Evolutionary conservation across 1,140 invertebrate genomes (phyloP).

Genomic region (Drosophila pseudoobscura): DNA sequence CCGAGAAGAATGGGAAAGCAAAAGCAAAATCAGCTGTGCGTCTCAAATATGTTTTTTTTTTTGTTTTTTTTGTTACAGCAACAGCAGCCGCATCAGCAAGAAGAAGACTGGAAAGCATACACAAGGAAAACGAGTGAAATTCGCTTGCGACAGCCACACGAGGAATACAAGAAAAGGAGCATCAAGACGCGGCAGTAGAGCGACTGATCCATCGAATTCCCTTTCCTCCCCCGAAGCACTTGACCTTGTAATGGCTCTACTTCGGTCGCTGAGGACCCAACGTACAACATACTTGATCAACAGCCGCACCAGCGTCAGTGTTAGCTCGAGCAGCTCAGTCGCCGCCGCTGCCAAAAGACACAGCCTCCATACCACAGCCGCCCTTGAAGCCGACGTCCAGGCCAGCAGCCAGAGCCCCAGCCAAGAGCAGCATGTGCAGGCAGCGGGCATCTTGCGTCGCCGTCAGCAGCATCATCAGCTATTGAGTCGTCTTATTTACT

Average conservation of each 20-base stretch:
- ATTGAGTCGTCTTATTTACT: slow-evolving; percentile 4
- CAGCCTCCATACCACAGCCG: too few species aligned
- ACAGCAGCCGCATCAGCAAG: background rate
- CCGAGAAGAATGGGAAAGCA: background rate
- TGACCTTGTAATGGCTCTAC: slow-evolving; percentile 80
- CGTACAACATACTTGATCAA: slow-evolving; percentile 76
- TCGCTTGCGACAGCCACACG: too few species aligned
- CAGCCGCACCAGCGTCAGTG: slow-evolving; percentile 39
- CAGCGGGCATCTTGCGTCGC: slow-evolving; percentile 23
- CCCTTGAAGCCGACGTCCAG: slow-evolving; percentile 1
- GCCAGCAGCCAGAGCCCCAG: slow-evolving; percentile 16
- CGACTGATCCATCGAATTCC: too few species aligned
- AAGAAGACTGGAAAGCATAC: background rate
- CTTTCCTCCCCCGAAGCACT: background rate
- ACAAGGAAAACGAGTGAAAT: too few species aligned
- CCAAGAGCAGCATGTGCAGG: too few species aligned
- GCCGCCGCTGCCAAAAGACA: too few species aligned
- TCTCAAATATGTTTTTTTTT: too few species aligned
- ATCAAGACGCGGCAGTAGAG: too few species aligned
- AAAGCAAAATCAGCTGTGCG: slow-evolving; percentile 20
- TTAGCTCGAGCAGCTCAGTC: slow-evolving; percentile 17
- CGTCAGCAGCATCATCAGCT: slow-evolving; percentile 1
- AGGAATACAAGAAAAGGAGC: too few species aligned
- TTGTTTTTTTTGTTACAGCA: too few species aligned
- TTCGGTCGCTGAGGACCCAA: slow-evolving; percentile 77